Percentiles rank a stretch among this genome's conserved stretches.
Evolutionary conservation across 1,140 invertebrate genomes (phyloP).

Genomic region (Bilobella aurantiaca): DNA sequence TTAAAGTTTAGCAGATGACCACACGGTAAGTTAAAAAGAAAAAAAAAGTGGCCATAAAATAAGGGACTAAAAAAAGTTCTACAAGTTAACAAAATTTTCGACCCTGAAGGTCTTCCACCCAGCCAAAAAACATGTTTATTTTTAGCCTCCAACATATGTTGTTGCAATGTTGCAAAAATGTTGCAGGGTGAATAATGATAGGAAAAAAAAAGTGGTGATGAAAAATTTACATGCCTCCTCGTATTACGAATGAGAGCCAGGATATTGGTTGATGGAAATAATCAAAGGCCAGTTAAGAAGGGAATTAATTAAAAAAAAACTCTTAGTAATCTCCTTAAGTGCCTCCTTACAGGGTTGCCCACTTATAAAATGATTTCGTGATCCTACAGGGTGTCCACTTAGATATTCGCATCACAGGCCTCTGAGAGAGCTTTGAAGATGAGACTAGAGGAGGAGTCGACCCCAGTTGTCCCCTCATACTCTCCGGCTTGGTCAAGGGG

Average conservation of each 20-base stretch:
- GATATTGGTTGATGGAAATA: too few relatives aligned
- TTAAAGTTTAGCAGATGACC: neutral
- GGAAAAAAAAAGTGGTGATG: too few relatives aligned
- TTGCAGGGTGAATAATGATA: neutral
- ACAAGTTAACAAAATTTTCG: neutral
- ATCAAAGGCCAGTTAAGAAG: too few relatives aligned
- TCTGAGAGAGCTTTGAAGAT: conserved; percentile 32
- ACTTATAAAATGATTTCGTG: too few relatives aligned
- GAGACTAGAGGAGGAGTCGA: conserved; percentile 32
- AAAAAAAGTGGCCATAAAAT: neutral
- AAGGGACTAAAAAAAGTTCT: neutral
- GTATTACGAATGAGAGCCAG: too few relatives aligned
- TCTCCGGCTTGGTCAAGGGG: too few relatives aligned
- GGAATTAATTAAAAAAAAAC: neutral
- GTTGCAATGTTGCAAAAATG: neutral
- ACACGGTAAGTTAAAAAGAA: too few relatives aligned
- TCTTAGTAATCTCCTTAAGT: neutral
- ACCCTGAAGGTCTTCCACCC: neutral
- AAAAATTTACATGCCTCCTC: too few relatives aligned
- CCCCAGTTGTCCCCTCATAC: neutral
- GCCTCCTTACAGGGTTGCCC: neutral
- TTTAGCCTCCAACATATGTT: too few relatives aligned
- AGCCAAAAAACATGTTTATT: too few relatives aligned
- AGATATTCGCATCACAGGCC: conserved; percentile 17
- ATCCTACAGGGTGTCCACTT: too few relatives aligned